Percentiles rank a stretch among this genome's conserved stretches.
Conservation (phyloP, 2,113 vertebrate species). For the Gnathonemus longibarbis region DNA sequence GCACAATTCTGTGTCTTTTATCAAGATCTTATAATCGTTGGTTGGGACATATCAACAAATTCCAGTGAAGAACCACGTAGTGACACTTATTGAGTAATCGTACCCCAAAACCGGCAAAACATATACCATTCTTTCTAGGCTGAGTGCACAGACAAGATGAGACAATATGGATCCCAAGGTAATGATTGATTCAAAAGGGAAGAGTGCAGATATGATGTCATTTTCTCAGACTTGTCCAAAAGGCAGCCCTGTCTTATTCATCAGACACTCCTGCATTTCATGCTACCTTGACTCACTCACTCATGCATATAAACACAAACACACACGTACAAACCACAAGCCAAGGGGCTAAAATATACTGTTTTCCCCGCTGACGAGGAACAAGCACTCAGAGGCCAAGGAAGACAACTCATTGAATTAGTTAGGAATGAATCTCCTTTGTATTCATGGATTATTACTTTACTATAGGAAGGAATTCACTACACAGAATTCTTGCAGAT, state of each 20-base stretch:
- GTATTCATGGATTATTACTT: neutral
- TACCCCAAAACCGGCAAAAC: neutral
- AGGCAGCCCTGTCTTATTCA: neutral
- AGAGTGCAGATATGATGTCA: neutral
- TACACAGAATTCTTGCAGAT: neutral
- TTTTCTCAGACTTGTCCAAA: neutral
- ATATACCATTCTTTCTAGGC: neutral
- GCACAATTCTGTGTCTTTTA: neutral
- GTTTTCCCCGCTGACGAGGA: neutral
- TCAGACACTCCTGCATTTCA: neutral
- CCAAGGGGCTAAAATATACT: neutral
- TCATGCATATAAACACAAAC: neutral
- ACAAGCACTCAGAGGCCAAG: neutral
- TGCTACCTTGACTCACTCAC: neutral
- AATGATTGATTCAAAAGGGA: constrained; percentile 2
- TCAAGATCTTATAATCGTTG: neutral
- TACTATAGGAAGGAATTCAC: neutral
- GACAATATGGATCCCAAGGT: neutral
- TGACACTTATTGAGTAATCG: neutral
- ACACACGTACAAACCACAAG: neutral
- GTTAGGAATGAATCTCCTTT: neutral
- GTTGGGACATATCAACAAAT: neutral
- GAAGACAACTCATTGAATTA: neutral
- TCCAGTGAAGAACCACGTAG: neutral
- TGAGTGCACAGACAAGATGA: neutral